phyloP scores from a whole-genome alignment of 2,113 vertebrate species.

The Eulemur macaco region DNA sequence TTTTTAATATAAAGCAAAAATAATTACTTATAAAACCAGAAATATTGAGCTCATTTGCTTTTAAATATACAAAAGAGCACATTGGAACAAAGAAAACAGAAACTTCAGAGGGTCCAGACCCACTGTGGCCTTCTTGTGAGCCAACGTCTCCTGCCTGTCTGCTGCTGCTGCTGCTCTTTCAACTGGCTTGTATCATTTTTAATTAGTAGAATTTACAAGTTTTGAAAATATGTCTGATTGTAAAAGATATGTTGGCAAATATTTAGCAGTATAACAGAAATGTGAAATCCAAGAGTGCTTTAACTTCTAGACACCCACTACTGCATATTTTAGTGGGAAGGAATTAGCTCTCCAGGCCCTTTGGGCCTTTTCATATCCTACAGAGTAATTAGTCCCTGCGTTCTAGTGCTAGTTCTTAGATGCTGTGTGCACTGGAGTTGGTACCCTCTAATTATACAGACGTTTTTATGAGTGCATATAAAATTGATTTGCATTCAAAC shows the following conservation, averaged over 20 bases:
- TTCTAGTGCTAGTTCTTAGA: conserved; percentile 13
- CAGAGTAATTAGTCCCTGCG: conserved; percentile 20
- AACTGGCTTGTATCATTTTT: not conserved
- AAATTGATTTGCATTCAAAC: conserved; percentile 60
- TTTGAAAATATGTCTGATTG: conserved; percentile 35
- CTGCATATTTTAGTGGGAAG: not conserved
- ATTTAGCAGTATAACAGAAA: conserved; percentile 47
- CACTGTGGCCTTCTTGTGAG: not conserved
- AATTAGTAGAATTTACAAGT: conserved; percentile 42
- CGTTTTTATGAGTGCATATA: conserved; percentile 38
- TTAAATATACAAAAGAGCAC: not conserved
- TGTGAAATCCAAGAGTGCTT: conserved; percentile 27
- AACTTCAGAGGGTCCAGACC: too few relatives aligned
- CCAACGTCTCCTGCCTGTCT: not conserved
- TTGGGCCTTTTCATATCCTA: not conserved
- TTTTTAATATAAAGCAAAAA: not conserved
- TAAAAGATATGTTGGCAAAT: conserved; percentile 56
- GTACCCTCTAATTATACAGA: conserved; percentile 57
- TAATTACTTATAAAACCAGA: not conserved
- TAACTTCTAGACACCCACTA: not conserved
- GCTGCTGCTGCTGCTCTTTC: not conserved
- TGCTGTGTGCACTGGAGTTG: not conserved
- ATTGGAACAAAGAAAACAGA: not conserved
- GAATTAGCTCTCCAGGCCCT: conserved; percentile 26
- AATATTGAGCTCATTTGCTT: not conserved